Evolutionary conservation across 2,888 invertebrate species (phyloP), one percentile per base, ranked within the genome.

Genomic region (Fragum sueziense): DNA sequence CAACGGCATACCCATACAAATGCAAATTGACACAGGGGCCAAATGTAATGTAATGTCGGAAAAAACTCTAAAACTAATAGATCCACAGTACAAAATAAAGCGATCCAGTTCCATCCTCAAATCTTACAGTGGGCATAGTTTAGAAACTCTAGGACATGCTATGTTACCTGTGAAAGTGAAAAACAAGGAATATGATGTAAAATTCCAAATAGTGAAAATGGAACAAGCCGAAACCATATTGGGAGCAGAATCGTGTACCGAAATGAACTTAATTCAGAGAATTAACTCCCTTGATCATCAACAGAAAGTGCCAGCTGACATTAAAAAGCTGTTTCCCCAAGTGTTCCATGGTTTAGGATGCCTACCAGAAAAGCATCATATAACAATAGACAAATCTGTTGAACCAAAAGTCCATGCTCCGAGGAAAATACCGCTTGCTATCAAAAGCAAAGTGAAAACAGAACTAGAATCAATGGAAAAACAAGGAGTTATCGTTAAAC

Each of bases 401-500:
- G 41, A 51, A 33, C 69, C 74, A 9, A 70, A 70, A 33, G 67
- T 76, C 34, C 73, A 81, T 51, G 54, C 84, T 34, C 78, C 80
- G 47, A 52, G 80, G 25, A 74, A 76, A n/a, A 37, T 80, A 47
- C 80, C 73, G 27, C 29, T 76, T 17, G 74, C 80, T 14, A 41
- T 85, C 17, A 69, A 70, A 72, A 72, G 72, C 4, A 78, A 69
- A 67, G 73, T 81, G 3, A 79, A 78, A 65, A 20, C 31, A n/a
- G 82, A 82, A 52, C 71, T 82, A 1, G 70, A 75, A 20, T 57
- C 74, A 1, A 80, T 80, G 82, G 80, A 76, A 61, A 61, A 71
- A 59, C 29, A 67, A 70, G 77, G 79, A n/a, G 84, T 82, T 20
- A 79, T 81, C 51, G 59, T 41, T 14, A 80, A 82, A 73, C 78